phyloP scores from a whole-genome alignment of 37 sponge, comb jelly and placozoan genomes.

The Axinella damicornis region DNA sequence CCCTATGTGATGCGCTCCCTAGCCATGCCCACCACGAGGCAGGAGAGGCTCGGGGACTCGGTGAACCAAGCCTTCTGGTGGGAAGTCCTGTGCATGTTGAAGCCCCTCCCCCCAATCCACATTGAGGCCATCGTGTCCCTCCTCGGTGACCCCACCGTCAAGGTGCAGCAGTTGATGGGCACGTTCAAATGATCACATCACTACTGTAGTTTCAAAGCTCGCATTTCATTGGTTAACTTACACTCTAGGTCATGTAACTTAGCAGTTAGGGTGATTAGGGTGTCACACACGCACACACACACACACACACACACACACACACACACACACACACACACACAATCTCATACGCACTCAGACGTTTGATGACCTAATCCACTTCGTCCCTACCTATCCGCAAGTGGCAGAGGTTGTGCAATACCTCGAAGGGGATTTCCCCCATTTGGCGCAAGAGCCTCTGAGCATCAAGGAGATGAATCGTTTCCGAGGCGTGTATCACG shows the following conservation, averaged over 20 bases:
- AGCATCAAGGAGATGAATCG: conserved; percentile 26
- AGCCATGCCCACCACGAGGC: not conserved
- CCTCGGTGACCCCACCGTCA: conserved; percentile 7
- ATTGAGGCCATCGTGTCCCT: conserved; percentile 5
- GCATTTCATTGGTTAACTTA: too few relatives aligned
- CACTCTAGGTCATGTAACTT: too few relatives aligned
- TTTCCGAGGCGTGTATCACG: conserved; percentile 19
- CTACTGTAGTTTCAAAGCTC: too few relatives aligned
- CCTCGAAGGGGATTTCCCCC: conserved; percentile 34
- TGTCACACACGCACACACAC: conserved; percentile 21
- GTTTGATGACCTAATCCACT: conserved; percentile 50
- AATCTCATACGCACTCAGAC: conserved; percentile 26
- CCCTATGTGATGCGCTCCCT: conserved; percentile 35
- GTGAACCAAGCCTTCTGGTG: conserved; percentile 61
- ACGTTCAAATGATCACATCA: too few relatives aligned
- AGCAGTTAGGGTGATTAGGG: too few relatives aligned
- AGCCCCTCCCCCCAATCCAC: conserved; percentile 3
- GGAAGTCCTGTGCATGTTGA: conserved; percentile 71
- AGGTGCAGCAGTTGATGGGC: not conserved
- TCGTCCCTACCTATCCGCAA: conserved; percentile 29
- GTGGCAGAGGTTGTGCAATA: conserved; percentile 24
- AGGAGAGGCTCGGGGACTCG: not conserved
- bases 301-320: not conserved
- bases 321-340: conserved; percentile 30
- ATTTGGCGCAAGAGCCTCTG: conserved; percentile 26